Percentiles rank a stretch among this genome's conserved stretches.
Conservation (phyloP, 2,113 vertebrate genomes). For the Stegostoma tigrinum region DNA sequence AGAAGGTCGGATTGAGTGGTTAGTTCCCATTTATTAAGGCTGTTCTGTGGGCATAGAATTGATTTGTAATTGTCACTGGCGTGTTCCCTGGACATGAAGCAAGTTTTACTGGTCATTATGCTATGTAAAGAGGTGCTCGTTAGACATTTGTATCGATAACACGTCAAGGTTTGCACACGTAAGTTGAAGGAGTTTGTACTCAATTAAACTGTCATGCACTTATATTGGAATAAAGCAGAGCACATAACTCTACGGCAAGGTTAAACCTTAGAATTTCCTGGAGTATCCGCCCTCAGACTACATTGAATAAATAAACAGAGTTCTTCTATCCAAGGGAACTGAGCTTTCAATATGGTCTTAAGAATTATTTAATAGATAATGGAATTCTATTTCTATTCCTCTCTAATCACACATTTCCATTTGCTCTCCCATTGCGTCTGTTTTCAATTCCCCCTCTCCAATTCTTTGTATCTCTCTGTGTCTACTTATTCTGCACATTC, state of each 20-base stretch:
- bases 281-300: not conserved
- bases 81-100: conserved; percentile 49
- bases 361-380: not conserved
- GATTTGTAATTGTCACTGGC: conserved; percentile 53
- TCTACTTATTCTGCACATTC: not conserved
- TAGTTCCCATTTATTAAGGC: conserved; percentile 54
- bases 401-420: not conserved
- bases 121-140: conserved; percentile 43
- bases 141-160: conserved; percentile 48
- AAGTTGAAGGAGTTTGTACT: conserved; percentile 2
- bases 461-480: not conserved
- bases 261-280: not conserved
- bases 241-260: not conserved
- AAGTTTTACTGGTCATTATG: conserved; percentile 50
- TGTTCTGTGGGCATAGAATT: conserved; percentile 53
- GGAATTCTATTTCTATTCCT: not conserved
- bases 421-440: not conserved
- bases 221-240: not conserved
- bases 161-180: conserved; percentile 41
- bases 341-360: not conserved
- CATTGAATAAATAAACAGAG: not conserved
- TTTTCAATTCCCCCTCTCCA: not conserved
- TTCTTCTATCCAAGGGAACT: not conserved
- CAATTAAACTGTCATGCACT: conserved; percentile 34
- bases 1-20: conserved; percentile 33